phyloP scores from a whole-genome alignment of 2,113 vertebrate species.

The Chroicocephalus ridibundus region DNA sequence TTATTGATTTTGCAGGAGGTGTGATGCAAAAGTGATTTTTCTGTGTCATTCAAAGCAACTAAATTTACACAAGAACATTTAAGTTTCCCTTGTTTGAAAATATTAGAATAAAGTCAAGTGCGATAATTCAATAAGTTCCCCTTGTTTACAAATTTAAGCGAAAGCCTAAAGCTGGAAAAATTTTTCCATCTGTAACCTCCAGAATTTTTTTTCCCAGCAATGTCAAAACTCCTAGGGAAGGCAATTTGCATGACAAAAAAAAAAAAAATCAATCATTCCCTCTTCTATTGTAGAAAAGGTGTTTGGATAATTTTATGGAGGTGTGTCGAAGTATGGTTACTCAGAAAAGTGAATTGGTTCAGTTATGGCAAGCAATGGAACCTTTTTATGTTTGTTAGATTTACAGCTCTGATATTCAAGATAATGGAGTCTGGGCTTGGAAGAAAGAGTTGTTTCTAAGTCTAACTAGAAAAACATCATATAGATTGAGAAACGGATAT shows the following conservation, averaged over 20 bases:
- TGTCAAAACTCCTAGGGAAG: not conserved
- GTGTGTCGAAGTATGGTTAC: not conserved
- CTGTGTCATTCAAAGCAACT: not conserved
- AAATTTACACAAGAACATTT: constrained; percentile 33
- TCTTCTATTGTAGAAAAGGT: not conserved
- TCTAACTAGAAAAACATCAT: not conserved
- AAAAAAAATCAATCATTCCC: not conserved
- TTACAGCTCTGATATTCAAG: not conserved
- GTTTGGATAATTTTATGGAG: not conserved
- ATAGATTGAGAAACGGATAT: not conserved
- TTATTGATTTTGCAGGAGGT: constrained; percentile 61
- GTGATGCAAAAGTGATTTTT: constrained; percentile 31
- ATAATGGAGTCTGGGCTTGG: not conserved
- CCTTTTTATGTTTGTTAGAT: not conserved
- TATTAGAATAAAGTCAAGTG: not conserved
- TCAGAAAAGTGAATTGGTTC: not conserved
- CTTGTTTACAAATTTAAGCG: not conserved
- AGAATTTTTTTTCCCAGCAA: not conserved
- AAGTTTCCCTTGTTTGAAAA: not conserved
- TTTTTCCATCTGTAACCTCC: not conserved
- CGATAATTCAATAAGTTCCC: not conserved
- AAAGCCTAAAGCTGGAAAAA: not conserved
- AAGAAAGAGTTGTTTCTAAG: not conserved
- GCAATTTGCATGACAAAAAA: not conserved
- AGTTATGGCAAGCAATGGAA: not conserved